Evolutionary conservation across 2,113 vertebrate species (phyloP).

Genomic region (Thalassarche chlororhynchos): DNA sequence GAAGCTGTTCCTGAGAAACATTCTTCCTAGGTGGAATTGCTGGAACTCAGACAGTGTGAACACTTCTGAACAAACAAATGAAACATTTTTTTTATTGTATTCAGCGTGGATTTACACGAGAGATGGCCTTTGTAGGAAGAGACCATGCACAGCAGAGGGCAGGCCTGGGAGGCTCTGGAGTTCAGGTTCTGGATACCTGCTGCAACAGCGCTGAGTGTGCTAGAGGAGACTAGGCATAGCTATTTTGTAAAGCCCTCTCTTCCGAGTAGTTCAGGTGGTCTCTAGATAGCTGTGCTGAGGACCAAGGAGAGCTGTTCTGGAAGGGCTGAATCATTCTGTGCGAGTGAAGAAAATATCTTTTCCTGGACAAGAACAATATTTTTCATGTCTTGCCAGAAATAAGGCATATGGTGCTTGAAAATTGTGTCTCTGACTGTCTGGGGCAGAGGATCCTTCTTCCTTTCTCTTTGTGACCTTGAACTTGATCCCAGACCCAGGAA

Average conservation of each 20-base stretch:
- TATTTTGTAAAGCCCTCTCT: neutral
- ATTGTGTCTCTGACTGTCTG: neutral
- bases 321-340: neutral
- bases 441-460: neutral
- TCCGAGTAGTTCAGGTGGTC: neutral
- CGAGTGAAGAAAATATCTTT: neutral
- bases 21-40: neutral
- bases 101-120: neutral
- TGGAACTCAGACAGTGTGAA: neutral
- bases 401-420: neutral
- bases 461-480: neutral
- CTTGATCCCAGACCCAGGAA: neutral
- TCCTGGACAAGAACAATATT: neutral
- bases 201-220: fast-evolving
- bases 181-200: neutral
- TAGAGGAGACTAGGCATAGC: neutral
- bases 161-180: neutral
- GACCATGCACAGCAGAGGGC: neutral
- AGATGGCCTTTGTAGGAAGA: neutral
- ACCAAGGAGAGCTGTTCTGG: neutral
- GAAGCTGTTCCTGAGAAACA: neutral
- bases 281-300: neutral
- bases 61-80: neutral
- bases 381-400: neutral
- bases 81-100: neutral